A percentile compares a stretch with the other conserved stretches of the same genome.
phyloP scores from a whole-genome alignment of 2,797 vertebrate species.

The Gephyroberyx darwinii region DNA sequence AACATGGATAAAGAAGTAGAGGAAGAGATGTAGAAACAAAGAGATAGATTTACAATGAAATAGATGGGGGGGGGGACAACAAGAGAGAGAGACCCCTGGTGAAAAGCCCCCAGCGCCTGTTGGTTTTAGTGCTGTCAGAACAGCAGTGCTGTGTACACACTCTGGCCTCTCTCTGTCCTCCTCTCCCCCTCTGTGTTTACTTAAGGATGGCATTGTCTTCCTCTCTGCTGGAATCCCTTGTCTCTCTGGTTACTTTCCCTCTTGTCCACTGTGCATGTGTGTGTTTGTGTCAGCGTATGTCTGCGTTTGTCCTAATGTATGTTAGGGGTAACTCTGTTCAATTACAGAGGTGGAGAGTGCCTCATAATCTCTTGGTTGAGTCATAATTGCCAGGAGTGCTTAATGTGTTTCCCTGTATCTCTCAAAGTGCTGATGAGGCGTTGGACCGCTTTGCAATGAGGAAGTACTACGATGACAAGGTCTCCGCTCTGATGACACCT shows the following conservation, averaged over 20 bases:
- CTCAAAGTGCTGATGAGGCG: conserved; percentile 93
- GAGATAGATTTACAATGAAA: conserved; percentile 65
- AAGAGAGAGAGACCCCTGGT: conserved; percentile 52
- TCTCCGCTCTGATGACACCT: conserved; percentile 93
- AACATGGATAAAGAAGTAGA: conserved; percentile 51
- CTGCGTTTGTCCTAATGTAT: conserved; percentile 53
- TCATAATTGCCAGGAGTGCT: conserved; percentile 71
- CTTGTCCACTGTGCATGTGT: conserved; percentile 55
- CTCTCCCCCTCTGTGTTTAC: conserved; percentile 74
- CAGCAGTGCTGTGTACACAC: conserved; percentile 77
- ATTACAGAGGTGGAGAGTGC: conserved; percentile 60
- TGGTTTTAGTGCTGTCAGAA: conserved; percentile 79
- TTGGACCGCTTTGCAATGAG: conserved; percentile 98
- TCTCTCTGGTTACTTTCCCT: conserved; percentile 75
- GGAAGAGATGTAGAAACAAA: conserved; percentile 72
- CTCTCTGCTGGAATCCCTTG: conserved; percentile 78
- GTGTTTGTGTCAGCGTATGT: conserved; percentile 15
- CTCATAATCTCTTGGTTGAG: conserved; percentile 54
- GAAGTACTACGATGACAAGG: conserved; percentile 97
- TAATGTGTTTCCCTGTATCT: conserved; percentile 63
- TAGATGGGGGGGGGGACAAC: conserved; percentile 30
- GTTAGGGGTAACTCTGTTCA: conserved; percentile 61
- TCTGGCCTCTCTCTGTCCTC: conserved; percentile 72
- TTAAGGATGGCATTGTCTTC: conserved; percentile 79
- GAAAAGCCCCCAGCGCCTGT: conserved; percentile 73